Evolutionary conservation across 2,113 vertebrate genomes (phyloP), one percentile per base, ranked within the genome.

Genomic region (Phasianus colchicus): DNA sequence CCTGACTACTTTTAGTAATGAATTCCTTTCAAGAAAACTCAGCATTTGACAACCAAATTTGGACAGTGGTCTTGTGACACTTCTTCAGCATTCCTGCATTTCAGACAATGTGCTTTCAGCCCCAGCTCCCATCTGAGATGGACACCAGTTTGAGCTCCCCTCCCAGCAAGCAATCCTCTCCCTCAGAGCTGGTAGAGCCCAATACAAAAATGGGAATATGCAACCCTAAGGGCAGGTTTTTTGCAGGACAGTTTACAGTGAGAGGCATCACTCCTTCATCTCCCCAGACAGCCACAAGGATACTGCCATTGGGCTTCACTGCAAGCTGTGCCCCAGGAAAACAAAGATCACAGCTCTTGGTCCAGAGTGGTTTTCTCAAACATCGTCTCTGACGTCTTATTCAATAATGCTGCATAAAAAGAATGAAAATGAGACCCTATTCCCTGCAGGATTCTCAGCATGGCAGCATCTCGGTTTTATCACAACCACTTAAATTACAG

Each of bases 221-320:
- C 1, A 4, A 10, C 58, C 32, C n/a, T 10, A 6, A 13, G 11
- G 24, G n/a, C 0, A 0, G 48, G 9, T 1, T 40, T 67, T 73
- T 24, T 75, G 21, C 21, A 38, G 25, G 63, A 45, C 12, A 21
- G 13, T 7, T 8, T 13, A 22, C 29, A 29, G 29, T 22, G 13
- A 27, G 21, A 69, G 29, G 24, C 27, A n/a, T 11, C 20, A 50
- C 42, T 25, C 27, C 45, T 78, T 69, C 4, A 2, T 34, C 50
- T 70, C 29, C 30, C 42, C 20, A 21, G 32, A 13, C 16, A 3
- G 1, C 4, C 70, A 21, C 19, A 4, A 14, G 9, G 40, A 61
- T 5, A 34, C 22, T 22, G 30, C 27, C n/a, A 25, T 9, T 5
- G 27, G 14, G 38, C 69, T 13, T 70, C 63, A 17, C 18, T 29